phyloP scores from a whole-genome alignment of 2,888 invertebrate species.

The Pachliopta kotzebuea region DNA sequence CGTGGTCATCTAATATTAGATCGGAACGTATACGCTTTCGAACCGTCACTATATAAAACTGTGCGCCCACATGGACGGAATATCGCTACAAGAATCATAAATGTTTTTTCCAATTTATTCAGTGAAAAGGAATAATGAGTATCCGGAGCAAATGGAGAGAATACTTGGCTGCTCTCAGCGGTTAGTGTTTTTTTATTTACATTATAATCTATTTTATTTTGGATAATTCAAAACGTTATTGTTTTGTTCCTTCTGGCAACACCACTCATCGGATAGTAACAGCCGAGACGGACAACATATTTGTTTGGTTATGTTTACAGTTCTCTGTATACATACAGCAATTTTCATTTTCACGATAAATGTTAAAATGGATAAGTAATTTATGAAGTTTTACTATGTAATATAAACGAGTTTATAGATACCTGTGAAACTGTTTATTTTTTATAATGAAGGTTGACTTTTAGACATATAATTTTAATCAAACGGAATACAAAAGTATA shows the following conservation, averaged over 20 bases:
- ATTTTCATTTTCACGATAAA: neutral
- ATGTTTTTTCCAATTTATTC: constrained; percentile 64
- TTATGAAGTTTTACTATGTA: too few relatives aligned
- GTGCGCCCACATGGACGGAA: constrained; percentile 50
- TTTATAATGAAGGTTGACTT: neutral
- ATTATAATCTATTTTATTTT: constrained; percentile 31
- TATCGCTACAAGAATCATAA: constrained; percentile 52
- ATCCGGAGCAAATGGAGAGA: constrained; percentile 72
- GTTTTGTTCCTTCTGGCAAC: constrained; percentile 23
- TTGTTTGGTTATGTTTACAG: constrained; percentile 27
- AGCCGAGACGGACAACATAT: constrained; percentile 6
- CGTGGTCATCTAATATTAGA: constrained; percentile 72
- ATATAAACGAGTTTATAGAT: neutral
- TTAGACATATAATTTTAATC: neutral
- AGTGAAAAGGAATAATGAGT: constrained; percentile 61
- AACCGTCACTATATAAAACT: constrained; percentile 45
- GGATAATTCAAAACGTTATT: neutral
- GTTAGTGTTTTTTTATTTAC: constrained; percentile 56
- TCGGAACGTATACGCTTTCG: constrained; percentile 44
- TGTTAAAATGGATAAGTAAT: neutral
- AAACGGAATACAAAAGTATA: neutral
- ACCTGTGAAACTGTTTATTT: neutral
- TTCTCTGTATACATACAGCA: constrained; percentile 3
- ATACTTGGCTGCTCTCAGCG: constrained; percentile 74
- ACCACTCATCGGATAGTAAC: constrained; percentile 17